These are phyloP conservation scores for Sinocyclocheilus anophthalmus DNA, from an alignment of 2,113 vertebrate species.

Conservation along the genomic window DNA sequence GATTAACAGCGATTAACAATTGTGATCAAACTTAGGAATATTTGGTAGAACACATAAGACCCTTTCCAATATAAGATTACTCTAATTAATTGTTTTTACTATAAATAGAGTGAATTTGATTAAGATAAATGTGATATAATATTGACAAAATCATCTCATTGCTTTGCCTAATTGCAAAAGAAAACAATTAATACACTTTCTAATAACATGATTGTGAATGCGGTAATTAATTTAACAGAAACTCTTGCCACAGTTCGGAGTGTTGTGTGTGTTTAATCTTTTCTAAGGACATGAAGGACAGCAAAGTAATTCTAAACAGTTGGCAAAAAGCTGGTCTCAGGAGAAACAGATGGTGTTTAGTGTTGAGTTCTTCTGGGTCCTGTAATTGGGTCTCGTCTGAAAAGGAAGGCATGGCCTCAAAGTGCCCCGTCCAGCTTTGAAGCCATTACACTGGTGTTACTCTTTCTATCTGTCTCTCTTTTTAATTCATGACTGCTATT, in stretches of 20 bases:
- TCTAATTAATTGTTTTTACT: neutral
- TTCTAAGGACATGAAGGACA: neutral
- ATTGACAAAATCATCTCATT: neutral
- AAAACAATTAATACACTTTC: neutral
- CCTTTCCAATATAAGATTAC: neutral
- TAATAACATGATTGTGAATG: neutral
- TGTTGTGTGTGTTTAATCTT: neutral
- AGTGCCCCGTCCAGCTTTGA: slow-evolving; percentile 15
- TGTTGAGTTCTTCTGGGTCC: slow-evolving; percentile 23
- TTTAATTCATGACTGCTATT: neutral
- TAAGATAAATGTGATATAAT: neutral
- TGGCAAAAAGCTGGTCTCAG: neutral
- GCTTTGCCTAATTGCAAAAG: neutral
- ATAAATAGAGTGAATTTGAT: neutral
- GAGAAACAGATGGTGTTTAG: slow-evolving; percentile 32
- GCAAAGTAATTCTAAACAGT: neutral
- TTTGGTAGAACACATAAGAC: neutral
- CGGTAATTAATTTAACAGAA: neutral
- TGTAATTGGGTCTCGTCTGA: neutral
- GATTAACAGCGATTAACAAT: too few species aligned
- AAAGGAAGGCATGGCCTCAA: slow-evolving; percentile 20
- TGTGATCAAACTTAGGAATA: too few species aligned
- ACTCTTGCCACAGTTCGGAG: neutral
- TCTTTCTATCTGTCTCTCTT: neutral
- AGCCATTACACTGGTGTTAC: neutral